Conservation (phyloP, 2,888 invertebrate genomes). For the Lithophane leautieri region DNA sequence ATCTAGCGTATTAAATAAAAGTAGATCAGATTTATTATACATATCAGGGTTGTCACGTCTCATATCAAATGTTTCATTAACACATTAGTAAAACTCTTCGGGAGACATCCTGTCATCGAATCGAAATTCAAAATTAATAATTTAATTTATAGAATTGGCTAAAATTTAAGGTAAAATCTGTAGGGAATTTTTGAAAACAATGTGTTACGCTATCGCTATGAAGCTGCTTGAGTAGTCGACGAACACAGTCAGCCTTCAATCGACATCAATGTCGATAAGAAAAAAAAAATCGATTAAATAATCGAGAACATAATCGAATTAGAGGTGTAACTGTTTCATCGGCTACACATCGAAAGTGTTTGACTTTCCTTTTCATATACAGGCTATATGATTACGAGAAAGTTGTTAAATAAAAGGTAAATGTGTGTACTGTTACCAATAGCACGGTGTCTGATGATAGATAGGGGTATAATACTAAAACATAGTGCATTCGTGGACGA, state of each 20-base stretch:
- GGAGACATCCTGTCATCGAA: constrained; percentile 79
- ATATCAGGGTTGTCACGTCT: constrained; percentile 70
- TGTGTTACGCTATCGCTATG: constrained; percentile 79
- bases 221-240: constrained; percentile 70
- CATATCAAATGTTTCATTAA: constrained; percentile 73
- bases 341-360: constrained; percentile 69
- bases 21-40: constrained; percentile 58
- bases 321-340: constrained; percentile 66
- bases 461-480: constrained; percentile 87
- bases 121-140: constrained; percentile 77
- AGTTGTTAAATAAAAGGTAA: constrained; percentile 66
- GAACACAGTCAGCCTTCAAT: constrained; percentile 64
- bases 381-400: constrained; percentile 82
- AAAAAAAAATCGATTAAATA: constrained; percentile 39
- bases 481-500: constrained; percentile 88
- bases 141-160: constrained; percentile 85
- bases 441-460: constrained; percentile 82
- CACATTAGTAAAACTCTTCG: constrained; percentile 75
- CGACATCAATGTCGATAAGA: constrained; percentile 56
- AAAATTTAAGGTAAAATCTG: constrained; percentile 80
- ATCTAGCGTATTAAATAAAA: constrained; percentile 52
- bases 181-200: constrained; percentile 78
- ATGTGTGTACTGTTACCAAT: constrained; percentile 74
- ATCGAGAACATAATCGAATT: constrained; percentile 58
- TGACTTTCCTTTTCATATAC: constrained; percentile 85